Percentiles rank a stretch among this genome's conserved stretches.
Evolutionary conservation across 2,797 vertebrate genomes (phyloP).

Genomic region (Acanthornis magna): DNA sequence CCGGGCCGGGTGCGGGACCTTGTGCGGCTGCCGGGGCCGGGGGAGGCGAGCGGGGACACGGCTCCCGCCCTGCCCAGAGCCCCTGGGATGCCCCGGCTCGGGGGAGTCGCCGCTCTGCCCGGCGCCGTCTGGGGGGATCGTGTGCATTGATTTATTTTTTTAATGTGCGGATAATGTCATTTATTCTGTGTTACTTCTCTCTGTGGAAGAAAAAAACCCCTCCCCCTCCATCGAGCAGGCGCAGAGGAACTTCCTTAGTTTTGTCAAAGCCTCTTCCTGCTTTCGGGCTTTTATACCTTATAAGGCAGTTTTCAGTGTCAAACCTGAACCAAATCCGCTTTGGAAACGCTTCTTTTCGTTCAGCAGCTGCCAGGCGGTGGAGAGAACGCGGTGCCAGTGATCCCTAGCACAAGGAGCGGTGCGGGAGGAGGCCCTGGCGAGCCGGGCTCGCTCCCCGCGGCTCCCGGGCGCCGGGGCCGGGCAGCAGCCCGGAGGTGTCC

Average conservation of each 20-base stretch:
- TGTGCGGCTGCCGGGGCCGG: not conserved
- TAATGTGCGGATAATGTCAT: conserved; percentile 37
- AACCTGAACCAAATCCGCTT: conserved; percentile 68
- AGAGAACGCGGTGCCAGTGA: not conserved
- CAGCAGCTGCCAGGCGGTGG: not conserved
- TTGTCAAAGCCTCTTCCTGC: conserved; percentile 90
- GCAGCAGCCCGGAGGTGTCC: not conserved
- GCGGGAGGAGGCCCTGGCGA: not conserved
- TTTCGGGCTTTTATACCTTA: conserved; percentile 89
- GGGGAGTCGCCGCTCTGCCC: not conserved
- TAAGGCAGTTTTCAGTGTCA: conserved; percentile 87
- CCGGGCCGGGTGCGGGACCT: not conserved
- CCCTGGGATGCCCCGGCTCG: not conserved
- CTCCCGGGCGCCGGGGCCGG: not conserved
- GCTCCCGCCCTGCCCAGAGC: not conserved
- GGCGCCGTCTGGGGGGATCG: no score
- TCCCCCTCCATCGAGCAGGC: conserved; percentile 79
- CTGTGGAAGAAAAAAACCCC: conserved; percentile 59
- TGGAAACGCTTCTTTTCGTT: conserved; percentile 54
- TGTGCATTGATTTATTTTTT: not conserved
- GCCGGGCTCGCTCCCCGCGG: not conserved
- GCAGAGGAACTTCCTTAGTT: conserved; percentile 86
- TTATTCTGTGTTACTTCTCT: conserved; percentile 64
- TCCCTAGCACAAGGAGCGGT: not conserved
- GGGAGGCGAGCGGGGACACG: not conserved